phyloP scores from a whole-genome alignment of 2,888 invertebrate species.

The Tipula lateralis region DNA sequence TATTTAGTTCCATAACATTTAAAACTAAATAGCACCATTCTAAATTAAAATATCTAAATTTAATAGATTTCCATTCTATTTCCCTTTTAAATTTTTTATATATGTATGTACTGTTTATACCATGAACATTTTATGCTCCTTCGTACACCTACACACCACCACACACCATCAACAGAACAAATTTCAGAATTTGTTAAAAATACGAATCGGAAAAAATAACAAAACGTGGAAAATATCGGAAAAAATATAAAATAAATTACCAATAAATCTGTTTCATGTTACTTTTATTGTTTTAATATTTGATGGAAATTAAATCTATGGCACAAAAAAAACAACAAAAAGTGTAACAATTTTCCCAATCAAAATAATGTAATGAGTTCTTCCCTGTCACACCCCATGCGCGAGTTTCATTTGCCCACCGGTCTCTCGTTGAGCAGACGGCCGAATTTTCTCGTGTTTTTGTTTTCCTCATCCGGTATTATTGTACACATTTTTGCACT shows the following conservation, averaged over 20 bases:
- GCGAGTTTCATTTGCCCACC: background rate
- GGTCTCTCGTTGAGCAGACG: background rate
- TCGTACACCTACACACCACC: background rate
- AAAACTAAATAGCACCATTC: background rate
- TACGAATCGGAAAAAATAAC: background rate
- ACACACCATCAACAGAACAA: background rate
- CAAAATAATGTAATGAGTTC: background rate
- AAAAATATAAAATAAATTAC: background rate
- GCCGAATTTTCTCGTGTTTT: background rate
- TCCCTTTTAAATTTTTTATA: background rate
- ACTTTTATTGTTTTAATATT: background rate
- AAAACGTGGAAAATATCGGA: background rate
- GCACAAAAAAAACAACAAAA: background rate
- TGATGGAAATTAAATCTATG: background rate
- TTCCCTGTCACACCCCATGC: background rate
- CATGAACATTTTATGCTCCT: background rate
- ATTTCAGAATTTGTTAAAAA: background rate
- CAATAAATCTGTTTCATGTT: background rate
- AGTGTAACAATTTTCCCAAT: background rate
- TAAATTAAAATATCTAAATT: background rate
- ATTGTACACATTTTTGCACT: background rate
- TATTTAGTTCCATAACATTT: background rate
- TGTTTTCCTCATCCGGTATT: background rate
- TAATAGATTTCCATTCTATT: background rate
- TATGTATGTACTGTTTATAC: no score